Evolutionary conservation across 2,888 invertebrate genomes (phyloP).

Genomic region (Acrobasis consociella): DNA sequence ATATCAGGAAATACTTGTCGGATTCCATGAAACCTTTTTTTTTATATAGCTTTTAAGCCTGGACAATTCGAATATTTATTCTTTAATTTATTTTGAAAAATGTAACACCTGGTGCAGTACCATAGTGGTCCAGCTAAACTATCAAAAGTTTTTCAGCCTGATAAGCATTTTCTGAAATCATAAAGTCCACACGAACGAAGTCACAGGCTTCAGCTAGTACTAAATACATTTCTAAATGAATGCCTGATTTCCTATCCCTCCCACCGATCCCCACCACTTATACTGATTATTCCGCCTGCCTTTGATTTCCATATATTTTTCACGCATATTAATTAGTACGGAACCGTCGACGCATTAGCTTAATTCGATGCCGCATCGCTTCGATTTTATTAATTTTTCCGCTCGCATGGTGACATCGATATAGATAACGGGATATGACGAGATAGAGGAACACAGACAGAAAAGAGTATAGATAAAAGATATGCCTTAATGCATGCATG

Average conservation of each 20-base stretch:
- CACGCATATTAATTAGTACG: conserved; percentile 63
- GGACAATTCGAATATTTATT: too few species aligned
- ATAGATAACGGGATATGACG: conserved; percentile 35
- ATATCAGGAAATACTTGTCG: too few species aligned
- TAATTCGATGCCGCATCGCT: conserved; percentile 64
- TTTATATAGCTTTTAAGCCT: too few species aligned
- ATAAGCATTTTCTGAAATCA: too few species aligned
- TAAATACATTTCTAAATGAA: not conserved
- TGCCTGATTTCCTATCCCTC: not conserved
- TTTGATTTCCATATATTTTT: conserved; percentile 59
- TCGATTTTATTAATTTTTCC: conserved; percentile 72
- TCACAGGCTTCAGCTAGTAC: too few species aligned
- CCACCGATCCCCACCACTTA: conserved; percentile 15
- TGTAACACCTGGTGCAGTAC: too few species aligned
- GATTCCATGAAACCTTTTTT: too few species aligned
- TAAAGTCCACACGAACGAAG: too few species aligned
- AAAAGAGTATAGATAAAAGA: not conserved
- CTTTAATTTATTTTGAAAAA: too few species aligned
- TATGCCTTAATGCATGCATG: not conserved
- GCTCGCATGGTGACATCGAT: conserved; percentile 39
- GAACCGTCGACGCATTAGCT: conserved; percentile 69
- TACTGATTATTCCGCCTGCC: conserved; percentile 4
- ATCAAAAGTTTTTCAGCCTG: too few species aligned
- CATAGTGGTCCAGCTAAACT: too few species aligned
- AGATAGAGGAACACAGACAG: too few species aligned